A percentile compares a stretch with the other conserved stretches of the same genome.
Evolutionary conservation across 2,113 vertebrate genomes (phyloP).

Genomic region (Xyliphius kryptos): DNA sequence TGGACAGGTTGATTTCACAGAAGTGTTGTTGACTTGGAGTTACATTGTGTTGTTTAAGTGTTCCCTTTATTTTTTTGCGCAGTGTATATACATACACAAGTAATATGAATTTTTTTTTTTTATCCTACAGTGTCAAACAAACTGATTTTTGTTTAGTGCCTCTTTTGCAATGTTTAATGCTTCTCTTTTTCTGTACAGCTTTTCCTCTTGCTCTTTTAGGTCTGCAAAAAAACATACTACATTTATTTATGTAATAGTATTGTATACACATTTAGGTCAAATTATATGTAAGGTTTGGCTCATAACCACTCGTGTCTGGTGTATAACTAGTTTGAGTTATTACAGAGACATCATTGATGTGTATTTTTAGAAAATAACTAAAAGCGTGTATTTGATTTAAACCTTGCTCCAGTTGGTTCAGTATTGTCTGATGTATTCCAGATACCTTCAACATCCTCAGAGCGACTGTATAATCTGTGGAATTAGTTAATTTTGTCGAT

Average conservation of each 20-base stretch:
- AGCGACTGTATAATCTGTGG: conserved; percentile 54
- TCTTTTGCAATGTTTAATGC: conserved; percentile 25
- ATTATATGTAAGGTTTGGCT: no score
- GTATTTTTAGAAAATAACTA: background rate
- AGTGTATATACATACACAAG: background rate
- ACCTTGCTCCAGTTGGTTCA: conserved; percentile 56
- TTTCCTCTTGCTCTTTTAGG: conserved; percentile 8
- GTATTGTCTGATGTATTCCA: conserved; percentile 48
- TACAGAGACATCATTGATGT: no score
- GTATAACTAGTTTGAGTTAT: background rate
- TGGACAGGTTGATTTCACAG: no score
- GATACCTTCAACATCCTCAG: conserved; percentile 53
- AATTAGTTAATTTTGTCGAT: background rate
- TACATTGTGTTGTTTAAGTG: no score
- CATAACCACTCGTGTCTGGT: background rate
- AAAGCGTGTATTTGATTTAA: background rate
- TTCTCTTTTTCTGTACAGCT: conserved; percentile 24
- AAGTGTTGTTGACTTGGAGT: no score
- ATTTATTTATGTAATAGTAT: background rate
- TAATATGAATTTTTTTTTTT: background rate
- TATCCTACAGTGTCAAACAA: background rate
- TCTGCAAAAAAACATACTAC: conserved; percentile 18
- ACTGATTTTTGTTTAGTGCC: conserved; percentile 2
- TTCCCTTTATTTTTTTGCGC: no score
- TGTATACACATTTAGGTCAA: no score